Conservation (phyloP, 2,797 vertebrate genomes). For the Myiotriccus ornatus region DNA sequence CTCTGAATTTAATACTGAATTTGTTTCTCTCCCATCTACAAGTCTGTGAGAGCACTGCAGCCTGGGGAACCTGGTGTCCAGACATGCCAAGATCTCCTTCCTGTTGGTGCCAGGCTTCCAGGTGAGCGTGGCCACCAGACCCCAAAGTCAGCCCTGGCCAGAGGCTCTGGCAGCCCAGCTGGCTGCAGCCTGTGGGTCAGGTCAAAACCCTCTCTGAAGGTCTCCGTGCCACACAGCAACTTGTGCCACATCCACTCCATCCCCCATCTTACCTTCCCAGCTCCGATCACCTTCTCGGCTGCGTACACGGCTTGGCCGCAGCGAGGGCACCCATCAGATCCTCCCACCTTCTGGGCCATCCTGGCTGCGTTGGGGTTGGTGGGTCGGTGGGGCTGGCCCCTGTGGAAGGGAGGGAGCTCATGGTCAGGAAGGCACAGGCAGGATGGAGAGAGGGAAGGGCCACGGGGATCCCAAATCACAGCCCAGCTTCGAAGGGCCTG, state of each 20-base stretch:
- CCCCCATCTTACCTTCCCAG: conserved; percentile 84
- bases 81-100: not conserved
- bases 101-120: not conserved
- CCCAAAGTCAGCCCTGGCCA: not conserved
- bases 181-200: not conserved
- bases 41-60: not conserved
- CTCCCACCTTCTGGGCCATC: conserved; percentile 86
- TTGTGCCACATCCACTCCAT: not conserved
- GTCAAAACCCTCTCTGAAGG: not conserved
- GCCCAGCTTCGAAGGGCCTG: not conserved
- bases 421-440: not conserved
- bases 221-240: not conserved
- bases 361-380: conserved; percentile 85
- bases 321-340: conserved; percentile 87
- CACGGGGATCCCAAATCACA: not conserved
- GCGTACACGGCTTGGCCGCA: conserved; percentile 90
- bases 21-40: not conserved
- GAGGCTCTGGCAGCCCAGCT: not conserved
- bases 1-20: not conserved
- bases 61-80: not conserved
- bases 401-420: conserved; percentile 39
- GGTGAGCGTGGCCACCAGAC: rapidly evolving
- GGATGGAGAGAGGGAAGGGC: not conserved
- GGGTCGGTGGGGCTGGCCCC: conserved; percentile 79
- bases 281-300: conserved; percentile 92